Conservation (phyloP, 1,140 invertebrate genomes). For the Cryptotermes secundus region DNA sequence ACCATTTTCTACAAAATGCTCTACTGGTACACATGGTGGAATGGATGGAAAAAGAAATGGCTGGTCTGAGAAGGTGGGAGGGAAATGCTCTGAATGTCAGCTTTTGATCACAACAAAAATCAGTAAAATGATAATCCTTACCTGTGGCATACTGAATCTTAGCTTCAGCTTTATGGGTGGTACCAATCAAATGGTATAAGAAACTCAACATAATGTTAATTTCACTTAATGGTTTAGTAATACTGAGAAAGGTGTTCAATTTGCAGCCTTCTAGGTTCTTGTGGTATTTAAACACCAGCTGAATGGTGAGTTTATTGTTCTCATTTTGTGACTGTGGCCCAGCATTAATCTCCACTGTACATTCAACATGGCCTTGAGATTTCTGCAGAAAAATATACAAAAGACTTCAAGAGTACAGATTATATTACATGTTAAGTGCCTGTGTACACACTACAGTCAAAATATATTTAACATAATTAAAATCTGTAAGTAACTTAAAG, state of each 20-base stretch:
- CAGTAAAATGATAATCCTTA: slow-evolving; percentile 33
- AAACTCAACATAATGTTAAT: slow-evolving; percentile 52
- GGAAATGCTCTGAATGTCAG: too few relatives aligned
- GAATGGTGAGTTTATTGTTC: slow-evolving; percentile 53
- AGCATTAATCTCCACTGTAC: slow-evolving; percentile 53
- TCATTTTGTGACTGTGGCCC: slow-evolving; percentile 48
- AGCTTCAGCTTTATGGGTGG: slow-evolving; percentile 45
- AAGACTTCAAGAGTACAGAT: neutral
- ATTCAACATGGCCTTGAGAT: slow-evolving; percentile 55
- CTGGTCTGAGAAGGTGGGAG: too few relatives aligned
- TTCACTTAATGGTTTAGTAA: slow-evolving; percentile 52
- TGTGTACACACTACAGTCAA: neutral
- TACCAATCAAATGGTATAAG: slow-evolving; percentile 44
- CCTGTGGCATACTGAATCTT: slow-evolving; percentile 52
- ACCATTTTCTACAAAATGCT: too few relatives aligned
- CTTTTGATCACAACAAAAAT: too few relatives aligned
- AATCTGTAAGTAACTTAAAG: too few relatives aligned
- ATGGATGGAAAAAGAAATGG: too few relatives aligned
- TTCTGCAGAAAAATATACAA: slow-evolving; percentile 43
- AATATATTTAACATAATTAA: too few relatives aligned
- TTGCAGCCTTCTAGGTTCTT: slow-evolving; percentile 51
- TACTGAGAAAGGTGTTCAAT: slow-evolving; percentile 47
- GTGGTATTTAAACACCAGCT: slow-evolving; percentile 56
- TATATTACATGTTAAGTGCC: neutral
- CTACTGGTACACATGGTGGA: too few relatives aligned